Conservation (phyloP, 2,797 vertebrate species). For the Galaxias olidus region DNA sequence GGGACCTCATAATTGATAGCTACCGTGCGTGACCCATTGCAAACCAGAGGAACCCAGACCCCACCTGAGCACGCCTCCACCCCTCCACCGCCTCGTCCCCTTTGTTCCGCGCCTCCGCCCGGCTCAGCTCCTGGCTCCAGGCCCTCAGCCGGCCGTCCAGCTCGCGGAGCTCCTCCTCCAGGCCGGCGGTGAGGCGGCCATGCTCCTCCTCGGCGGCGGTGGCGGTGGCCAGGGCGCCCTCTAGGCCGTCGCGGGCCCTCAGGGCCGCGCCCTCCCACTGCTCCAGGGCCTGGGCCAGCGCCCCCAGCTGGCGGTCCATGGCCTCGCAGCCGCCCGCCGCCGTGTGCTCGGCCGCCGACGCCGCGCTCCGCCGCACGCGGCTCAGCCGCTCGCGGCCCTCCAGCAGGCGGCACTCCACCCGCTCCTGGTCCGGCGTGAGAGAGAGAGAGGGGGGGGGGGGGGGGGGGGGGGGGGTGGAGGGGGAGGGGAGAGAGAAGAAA, state of each 20-base stretch:
- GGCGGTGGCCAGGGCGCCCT: constrained; percentile 79
- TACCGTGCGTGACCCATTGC: neutral
- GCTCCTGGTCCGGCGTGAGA: constrained; percentile 80
- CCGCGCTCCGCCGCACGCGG: constrained; percentile 80
- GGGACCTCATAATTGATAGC: neutral
- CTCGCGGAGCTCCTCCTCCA: constrained; percentile 81
- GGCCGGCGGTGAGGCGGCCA: constrained; percentile 67
- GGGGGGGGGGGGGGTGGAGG: neutral
- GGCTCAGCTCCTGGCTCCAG: constrained; percentile 80
- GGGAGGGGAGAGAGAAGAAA: constrained; percentile 41
- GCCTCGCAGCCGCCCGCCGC: constrained; percentile 84
- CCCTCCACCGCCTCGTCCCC: constrained; percentile 84
- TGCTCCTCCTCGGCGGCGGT: constrained; percentile 88
- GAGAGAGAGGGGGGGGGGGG: too few relatives aligned
- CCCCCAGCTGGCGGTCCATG: constrained; percentile 87
- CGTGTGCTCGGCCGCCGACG: constrained; percentile 75
- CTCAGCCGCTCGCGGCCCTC: constrained; percentile 84
- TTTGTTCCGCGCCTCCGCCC: constrained; percentile 81
- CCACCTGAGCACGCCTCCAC: constrained; percentile 90
- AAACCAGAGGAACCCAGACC: constrained; percentile 23
- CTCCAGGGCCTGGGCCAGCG: constrained; percentile 87
- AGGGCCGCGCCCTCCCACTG: constrained; percentile 90
- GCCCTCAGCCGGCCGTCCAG: constrained; percentile 77
- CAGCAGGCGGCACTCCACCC: constrained; percentile 86
- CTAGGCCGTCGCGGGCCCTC: constrained; percentile 78